Evolutionary conservation across 2,888 invertebrate species (phyloP).

Genomic region (Panorpa germanica): DNA sequence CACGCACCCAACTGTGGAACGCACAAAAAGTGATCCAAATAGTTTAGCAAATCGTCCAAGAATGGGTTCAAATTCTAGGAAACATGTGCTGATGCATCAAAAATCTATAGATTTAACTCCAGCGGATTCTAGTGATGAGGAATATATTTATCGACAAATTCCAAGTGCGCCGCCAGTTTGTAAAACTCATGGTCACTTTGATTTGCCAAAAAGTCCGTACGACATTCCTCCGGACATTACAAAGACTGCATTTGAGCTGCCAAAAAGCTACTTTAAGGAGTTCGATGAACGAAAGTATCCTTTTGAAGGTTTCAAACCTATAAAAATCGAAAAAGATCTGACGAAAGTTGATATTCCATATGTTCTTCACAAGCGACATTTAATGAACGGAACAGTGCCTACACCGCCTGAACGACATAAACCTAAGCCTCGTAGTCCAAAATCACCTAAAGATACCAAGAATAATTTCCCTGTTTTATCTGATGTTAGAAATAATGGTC

Average conservation of each 20-base stretch:
- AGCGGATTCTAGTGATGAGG: constrained; percentile 70
- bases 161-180: constrained; percentile 51
- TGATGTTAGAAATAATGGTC: too few relatives aligned
- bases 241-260: constrained; percentile 48
- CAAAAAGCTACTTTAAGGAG: constrained; percentile 52
- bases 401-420: constrained; percentile 29
- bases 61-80: constrained; percentile 50
- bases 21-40: constrained; percentile 76
- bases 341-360: constrained; percentile 61
- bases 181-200: constrained; percentile 50
- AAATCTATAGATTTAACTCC: constrained; percentile 72
- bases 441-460: constrained; percentile 45
- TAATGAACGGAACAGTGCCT: constrained; percentile 68
- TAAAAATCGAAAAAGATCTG: constrained; percentile 1
- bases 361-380: constrained; percentile 64
- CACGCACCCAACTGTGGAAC: constrained; percentile 54
- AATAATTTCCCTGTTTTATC: too few relatives aligned
- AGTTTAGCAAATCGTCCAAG: constrained; percentile 53
- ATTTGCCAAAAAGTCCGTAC: constrained; percentile 32
- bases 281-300: constrained; percentile 37
- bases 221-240: constrained; percentile 30
- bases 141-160: constrained; percentile 57
- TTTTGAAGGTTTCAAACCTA: too few relatives aligned
- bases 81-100: constrained; percentile 67
- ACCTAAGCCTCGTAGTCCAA: constrained; percentile 29